Base-by-base conservation (phyloP, 2,888 invertebrate genomes). In the Calameuta idolon region DNA sequence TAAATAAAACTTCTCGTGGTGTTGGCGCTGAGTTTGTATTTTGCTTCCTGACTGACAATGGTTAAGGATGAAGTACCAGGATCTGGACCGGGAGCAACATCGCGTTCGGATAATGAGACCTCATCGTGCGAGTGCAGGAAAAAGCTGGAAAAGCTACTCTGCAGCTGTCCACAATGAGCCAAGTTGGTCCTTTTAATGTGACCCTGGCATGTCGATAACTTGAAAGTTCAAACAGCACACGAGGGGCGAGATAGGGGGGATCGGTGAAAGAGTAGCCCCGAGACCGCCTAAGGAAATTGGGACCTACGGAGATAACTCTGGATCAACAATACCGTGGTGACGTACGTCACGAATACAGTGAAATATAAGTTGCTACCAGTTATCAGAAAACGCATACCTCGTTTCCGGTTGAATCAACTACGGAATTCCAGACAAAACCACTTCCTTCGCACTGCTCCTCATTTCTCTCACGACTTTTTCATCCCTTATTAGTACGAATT, bases 401-500 rank as follows among this genome's bases (percentile, higher is more conserved):
- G 55, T 23, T 55, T 55, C 55, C 55, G 23, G 55, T 55, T 55
- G 23, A 23, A 55, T 23, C 23, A 15, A 55, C 55, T 55, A 55
- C 55, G 55, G 55, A 55, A 55, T 23, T 55, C 55, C 55, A 55
- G 55, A 55, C 55, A 55, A 55, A 9, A 0, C 2, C 9, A 15
- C 23, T 55, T 55, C 55, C 55, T 55, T 55, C 55, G 55, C 55
- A 23, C 55, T 55, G 55, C 23, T 23, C 23, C 55, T 55, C 55
- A 9, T 23, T 34, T 69, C 31, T 40, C 77, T 73, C 77, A 34
- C 23, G 30, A 12, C 75, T 77, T 78, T 35, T 69, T 31, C 31
- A 31, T 23, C n/a, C 68, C 69, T 77, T 40, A 73, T 74, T 79
- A 77, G 74, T 79, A 69, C 75, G 69, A 81, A 79, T 77, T 75